Evolutionary conservation across 2,888 invertebrate genomes (phyloP), one percentile per base, ranked within the genome.

Genomic region (Allophyes oxyacanthae): DNA sequence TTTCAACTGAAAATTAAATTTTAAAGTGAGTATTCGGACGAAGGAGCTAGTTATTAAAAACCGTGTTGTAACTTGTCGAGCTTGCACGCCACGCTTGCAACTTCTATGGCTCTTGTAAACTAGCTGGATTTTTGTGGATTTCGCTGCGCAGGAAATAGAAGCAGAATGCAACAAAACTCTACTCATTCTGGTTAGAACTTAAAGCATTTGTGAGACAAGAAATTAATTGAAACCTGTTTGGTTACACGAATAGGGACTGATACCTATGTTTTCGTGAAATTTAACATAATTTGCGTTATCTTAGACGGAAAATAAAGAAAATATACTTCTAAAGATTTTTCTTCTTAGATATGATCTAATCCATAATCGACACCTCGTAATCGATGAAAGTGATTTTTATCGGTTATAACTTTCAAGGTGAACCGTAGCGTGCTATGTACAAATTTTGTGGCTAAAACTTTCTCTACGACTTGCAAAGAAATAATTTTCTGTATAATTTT

Each of bases 341-440:
- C n/a, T n/a, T 20, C 11, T 52, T 46, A 10, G n/a, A 36, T 41
- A 44, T 20, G 37, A 48, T 51, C 9, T 33, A 49, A 51, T 48
- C 44, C 37, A 55, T 43, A 56, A 45, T 67, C 42, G 26, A 37
- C 11, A 26, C 15, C 6, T 37, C 66, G 63, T 20, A 20, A 20
- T 73, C 75, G 73, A 81, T 77, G 72, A 75, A 60, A 75, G n/a
- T n/a, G n/a, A n/a, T n/a, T n/a, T n/a, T n/a, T n/a, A n/a, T n/a
- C n/a, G n/a, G n/a, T n/a, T n/a, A 81, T 75, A 70, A 73, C 52
- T 75, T 81, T 76, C 87, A 88, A 87, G 89, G 89, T 74, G 60
- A 85, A 84, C 77, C 66, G 67, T 90, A 60, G 86, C 90, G 87
- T 90, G 91, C 68, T 70, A 73, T 80, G 73, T 70, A 79, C 73